Conservation (phyloP, 2,797 vertebrate genomes). For the Cuculus canorus region DNA sequence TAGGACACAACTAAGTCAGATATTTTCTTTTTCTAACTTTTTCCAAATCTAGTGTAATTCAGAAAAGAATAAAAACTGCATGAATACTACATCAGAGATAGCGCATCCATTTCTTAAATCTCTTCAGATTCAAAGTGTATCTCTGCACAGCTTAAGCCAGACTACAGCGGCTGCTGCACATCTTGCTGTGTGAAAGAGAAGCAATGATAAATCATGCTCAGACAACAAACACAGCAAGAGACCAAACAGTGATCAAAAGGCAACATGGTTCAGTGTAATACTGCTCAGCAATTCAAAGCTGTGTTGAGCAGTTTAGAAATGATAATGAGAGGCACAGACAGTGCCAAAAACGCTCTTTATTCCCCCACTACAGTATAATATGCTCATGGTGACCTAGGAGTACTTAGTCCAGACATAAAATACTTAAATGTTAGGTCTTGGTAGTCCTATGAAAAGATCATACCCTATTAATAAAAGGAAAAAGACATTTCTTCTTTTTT, state of each 20-base stretch:
- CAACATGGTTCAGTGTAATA: neutral
- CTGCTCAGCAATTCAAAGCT: neutral
- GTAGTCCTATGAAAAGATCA: neutral
- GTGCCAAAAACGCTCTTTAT: neutral
- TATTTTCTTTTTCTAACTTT: neutral
- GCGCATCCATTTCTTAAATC: neutral
- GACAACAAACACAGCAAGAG: neutral
- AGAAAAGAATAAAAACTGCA: neutral
- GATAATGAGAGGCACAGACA: neutral
- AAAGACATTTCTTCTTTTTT: neutral
- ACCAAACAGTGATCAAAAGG: conserved; percentile 13
- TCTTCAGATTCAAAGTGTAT: neutral
- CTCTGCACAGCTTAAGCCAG: neutral
- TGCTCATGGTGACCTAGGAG: neutral
- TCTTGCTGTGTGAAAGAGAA: neutral
- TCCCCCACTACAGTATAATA: neutral
- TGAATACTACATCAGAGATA: neutral
- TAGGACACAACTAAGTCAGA: neutral
- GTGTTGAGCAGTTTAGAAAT: neutral
- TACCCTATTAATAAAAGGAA: neutral
- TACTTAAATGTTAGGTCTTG: neutral
- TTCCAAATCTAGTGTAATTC: neutral
- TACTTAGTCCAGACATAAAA: neutral
- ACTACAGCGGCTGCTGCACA: neutral
- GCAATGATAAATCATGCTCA: neutral